Evolutionary conservation across 2,797 vertebrate genomes (phyloP).

Genomic region (Poeciliopsis presidionis): DNA sequence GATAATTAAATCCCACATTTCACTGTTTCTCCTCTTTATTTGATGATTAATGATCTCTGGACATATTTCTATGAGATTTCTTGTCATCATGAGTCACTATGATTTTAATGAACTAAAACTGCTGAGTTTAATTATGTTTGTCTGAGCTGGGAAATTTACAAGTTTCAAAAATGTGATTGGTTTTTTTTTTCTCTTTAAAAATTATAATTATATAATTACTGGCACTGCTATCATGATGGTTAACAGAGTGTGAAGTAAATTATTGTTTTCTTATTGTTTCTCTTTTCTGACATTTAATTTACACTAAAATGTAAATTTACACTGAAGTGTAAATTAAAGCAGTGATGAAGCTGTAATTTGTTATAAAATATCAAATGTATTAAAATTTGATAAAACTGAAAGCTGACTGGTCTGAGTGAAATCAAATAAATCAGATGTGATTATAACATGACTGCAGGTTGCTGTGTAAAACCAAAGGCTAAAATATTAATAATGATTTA

Average conservation of each 20-base stretch:
- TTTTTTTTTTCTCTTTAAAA: constrained; percentile 51
- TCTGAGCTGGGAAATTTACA: constrained; percentile 50
- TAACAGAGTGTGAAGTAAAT: constrained; percentile 70
- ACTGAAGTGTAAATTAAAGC: neutral
- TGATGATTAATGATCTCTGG: neutral
- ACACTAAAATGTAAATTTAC: neutral
- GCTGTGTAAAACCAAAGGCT: neutral
- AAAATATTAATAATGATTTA: neutral
- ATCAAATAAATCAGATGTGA: neutral
- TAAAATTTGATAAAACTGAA: too few relatives aligned
- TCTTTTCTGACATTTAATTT: neutral
- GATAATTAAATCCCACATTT: constrained; percentile 13
- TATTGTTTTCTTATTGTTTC: constrained; percentile 19
- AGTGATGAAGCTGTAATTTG: constrained; percentile 24
- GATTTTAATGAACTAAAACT: constrained; percentile 46
- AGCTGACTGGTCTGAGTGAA: too few relatives aligned
- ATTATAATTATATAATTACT: constrained; percentile 73
- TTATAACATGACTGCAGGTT: neutral
- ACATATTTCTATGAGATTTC: neutral
- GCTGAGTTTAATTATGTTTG: neutral
- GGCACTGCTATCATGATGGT: constrained; percentile 59
- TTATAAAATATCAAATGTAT: neutral
- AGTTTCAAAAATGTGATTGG: constrained; percentile 55
- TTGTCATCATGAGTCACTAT: constrained; percentile 13
- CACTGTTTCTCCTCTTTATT: constrained; percentile 2